These are phyloP conservation scores for Chymomyza amoena DNA, from an alignment of 2,888 invertebrate genomes.

Conservation along the genomic window DNA sequence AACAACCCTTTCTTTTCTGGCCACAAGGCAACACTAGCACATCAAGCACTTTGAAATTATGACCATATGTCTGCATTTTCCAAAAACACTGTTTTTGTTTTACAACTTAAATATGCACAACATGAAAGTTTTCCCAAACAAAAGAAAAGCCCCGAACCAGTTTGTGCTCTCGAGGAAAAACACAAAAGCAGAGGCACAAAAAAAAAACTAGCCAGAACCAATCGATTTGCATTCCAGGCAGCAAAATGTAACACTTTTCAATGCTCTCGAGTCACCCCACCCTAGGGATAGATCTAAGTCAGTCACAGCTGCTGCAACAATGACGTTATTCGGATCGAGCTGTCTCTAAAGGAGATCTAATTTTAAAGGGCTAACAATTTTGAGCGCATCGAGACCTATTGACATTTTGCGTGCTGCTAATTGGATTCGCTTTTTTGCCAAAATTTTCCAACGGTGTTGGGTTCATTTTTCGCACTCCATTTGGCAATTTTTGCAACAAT, in stretches of 20 bases:
- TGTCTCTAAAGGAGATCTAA: conserved; percentile 12
- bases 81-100: conserved; percentile 24
- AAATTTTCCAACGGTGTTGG: neutral
- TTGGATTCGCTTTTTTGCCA: neutral
- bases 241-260: conserved; percentile 35
- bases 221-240: conserved; percentile 47
- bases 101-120: conserved; percentile 25
- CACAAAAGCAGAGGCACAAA: neutral
- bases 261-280: conserved; percentile 11
- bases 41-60: conserved; percentile 10
- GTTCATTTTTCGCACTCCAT: neutral
- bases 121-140: conserved; percentile 34
- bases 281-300: neutral
- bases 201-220: conserved; percentile 47
- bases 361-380: conserved; percentile 11
- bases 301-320: neutral
- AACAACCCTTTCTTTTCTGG: conserved; percentile 35
- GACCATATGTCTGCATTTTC: conserved; percentile 55
- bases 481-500: no score
- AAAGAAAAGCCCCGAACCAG: neutral
- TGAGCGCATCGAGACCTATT: conserved; percentile 37
- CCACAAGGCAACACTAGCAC: no score
- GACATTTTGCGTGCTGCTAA: neutral
- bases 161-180: neutral
- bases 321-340: neutral